Base-by-base conservation (phyloP, 2,797 vertebrate genomes). In the Rhynchonycteris naso region DNA sequence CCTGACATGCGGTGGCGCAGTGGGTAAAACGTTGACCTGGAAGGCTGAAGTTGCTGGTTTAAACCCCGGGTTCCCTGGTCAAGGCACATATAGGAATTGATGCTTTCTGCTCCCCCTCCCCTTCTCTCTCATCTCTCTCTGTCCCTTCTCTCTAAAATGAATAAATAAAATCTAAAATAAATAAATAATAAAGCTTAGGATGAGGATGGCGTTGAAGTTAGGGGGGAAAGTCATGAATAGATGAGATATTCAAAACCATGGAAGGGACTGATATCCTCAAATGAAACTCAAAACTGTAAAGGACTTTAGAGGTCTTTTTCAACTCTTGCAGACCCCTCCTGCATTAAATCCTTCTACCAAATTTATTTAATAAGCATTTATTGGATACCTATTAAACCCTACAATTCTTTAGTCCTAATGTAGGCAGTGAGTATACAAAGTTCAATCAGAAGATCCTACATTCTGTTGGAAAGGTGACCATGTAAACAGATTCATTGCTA, bases 271-370 rank as follows among this genome's bases (percentile, higher is more conserved):
- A 58, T 38, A 94, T 38, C 33, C 19, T 91, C 71, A 76, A 78
- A 43, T 43, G 59, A 93, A 94, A 83, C 93, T 66, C 19, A 92
- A 65, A 56, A 52, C 59, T 92, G 26, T 56, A 93, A 94, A 90
- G 58, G 28, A 90, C 38, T 82, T 80, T 69, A 28, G 28, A 85
- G 19, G n/a, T 61, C 50, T 80, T 88, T 90, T 95, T 86, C 65
- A 85, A 11, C 18, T 89, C 14, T 16, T 81, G 19, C 12, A 69
- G 38, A 58, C 1, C 35, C 59, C 30, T 88, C 22, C 59, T 74
- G 33, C 5, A 47, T 13, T 94, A 87, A 90, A 5, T 12, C 4
- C 61, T 56, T 63, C 30, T 59, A 65, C 18, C 26, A 95, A 75
- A 63, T 88, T n/a, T 76, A 52, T 63, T 78, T 47, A 30, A 15